phyloP scores from a whole-genome alignment of 2,888 invertebrate species.

The Phytoseiulus persimilis region DNA sequence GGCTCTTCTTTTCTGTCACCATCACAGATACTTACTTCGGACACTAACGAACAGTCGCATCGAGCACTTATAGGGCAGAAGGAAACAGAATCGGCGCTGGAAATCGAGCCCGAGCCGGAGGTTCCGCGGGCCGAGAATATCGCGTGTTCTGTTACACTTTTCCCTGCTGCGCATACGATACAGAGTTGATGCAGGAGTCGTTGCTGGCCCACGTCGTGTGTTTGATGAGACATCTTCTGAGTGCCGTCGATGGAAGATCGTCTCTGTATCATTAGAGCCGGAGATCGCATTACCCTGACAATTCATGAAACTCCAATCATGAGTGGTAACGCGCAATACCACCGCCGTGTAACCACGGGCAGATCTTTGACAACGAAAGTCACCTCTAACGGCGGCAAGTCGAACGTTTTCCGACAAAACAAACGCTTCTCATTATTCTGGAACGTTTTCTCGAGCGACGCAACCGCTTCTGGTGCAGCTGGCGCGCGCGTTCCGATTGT shows the following conservation, averaged over 20 bases:
- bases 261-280: not conserved
- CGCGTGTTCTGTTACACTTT: not conserved
- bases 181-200: not conserved
- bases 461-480: not conserved
- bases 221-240: not conserved
- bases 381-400: not conserved
- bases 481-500: not conserved
- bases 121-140: not conserved
- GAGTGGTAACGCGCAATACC: not conserved
- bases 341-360: not conserved
- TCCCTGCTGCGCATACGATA: not conserved
- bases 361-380: not conserved
- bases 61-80: not conserved
- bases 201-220: not conserved
- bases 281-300: not conserved
- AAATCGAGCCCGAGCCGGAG: not conserved
- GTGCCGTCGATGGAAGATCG: not conserved
- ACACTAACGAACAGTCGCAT: not conserved
- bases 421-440: not conserved
- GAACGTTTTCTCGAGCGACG: not conserved
- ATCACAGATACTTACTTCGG: not conserved
- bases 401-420: not conserved
- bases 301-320: not conserved
- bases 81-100: not conserved
- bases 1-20: not conserved